Conservation (phyloP, 2,888 invertebrate species). For the Homarus gammarus region DNA sequence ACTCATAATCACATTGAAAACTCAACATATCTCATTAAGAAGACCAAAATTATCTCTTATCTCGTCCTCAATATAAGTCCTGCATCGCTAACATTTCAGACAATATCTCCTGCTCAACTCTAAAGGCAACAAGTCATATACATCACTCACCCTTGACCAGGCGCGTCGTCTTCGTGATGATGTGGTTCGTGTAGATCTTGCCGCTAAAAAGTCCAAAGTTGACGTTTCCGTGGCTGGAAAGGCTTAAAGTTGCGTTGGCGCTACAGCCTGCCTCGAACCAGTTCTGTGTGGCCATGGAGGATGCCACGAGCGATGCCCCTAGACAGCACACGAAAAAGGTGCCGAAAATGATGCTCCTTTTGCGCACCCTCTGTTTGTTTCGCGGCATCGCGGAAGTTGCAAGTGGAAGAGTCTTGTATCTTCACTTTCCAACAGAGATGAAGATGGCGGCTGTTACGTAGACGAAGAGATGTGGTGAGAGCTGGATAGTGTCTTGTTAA, state of each 20-base stretch:
- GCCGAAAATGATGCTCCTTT: slow-evolving; percentile 16
- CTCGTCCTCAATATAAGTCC: too few species aligned
- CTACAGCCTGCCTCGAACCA: slow-evolving; percentile 54
- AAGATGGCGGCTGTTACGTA: too few species aligned
- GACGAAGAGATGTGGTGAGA: too few species aligned
- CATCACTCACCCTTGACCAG: slow-evolving; percentile 25
- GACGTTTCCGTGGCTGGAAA: neutral
- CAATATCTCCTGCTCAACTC: neutral
- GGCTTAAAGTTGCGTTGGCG: neutral
- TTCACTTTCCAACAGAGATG: too few species aligned
- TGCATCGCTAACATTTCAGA: too few species aligned
- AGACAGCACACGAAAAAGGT: slow-evolving; percentile 58
- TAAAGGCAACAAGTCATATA: too few species aligned
- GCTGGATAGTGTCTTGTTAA: too few species aligned
- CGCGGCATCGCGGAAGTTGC: neutral
- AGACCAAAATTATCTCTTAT: too few species aligned
- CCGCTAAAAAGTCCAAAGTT: slow-evolving; percentile 56
- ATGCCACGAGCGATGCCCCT: slow-evolving; percentile 50
- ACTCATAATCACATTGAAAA: too few species aligned
- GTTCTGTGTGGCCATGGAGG: slow-evolving; percentile 56
- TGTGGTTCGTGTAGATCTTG: neutral
- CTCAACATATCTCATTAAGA: too few species aligned
- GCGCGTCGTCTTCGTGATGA: neutral
- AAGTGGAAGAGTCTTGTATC: too few species aligned
- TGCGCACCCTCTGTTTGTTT: neutral